Evolutionary conservation across 2,113 vertebrate genomes (phyloP), one percentile per base, ranked within the genome.

Genomic region (Salvelinus fontinalis): DNA sequence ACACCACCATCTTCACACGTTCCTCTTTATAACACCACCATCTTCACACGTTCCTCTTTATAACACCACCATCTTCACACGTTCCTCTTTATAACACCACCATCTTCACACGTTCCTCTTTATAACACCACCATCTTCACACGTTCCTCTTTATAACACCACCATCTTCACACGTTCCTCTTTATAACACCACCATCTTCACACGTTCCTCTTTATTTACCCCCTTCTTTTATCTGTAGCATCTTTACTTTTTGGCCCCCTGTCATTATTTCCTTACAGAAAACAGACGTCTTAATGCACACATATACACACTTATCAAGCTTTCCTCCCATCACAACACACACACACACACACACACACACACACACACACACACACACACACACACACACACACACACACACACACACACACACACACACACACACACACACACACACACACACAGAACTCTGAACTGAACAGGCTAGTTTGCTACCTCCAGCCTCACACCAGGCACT

Each of bases 391-490:
- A 2, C 27, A 27, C 27, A 2, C 27, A 27, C 27, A 2, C 27
- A 27, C 27, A 27, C 27, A 27, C 27, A 27, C 27, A 27, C 27
- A 76, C 31, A 69, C 60, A 44, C 39, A 44, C 0, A 44, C 39
- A 44, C 39, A 2, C 34, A 9, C 34, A 39, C 34, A 9, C 34
- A 39, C 57, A 75, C 74, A 34, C 27, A 27, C 27, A 27, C 27
- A 34, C 31, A 34, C 31, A 31, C 31, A 69, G 78, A 80, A 60
- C 49, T 78, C 69, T 68, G 48, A 69, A 73, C 68, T 18, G 66
- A 64, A 75, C 69, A 60, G 65, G 71, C 66, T 70, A 48, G 5
- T 77, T 74, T 44, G 39, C 11, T 2, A 20, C 69, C 39, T 44
- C 8, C 39, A 44, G 64, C 62, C 24, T 11, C 59, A 13, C 68